Conservation (phyloP, 1,140 invertebrate genomes). For the Listronotus bonariensis region DNA sequence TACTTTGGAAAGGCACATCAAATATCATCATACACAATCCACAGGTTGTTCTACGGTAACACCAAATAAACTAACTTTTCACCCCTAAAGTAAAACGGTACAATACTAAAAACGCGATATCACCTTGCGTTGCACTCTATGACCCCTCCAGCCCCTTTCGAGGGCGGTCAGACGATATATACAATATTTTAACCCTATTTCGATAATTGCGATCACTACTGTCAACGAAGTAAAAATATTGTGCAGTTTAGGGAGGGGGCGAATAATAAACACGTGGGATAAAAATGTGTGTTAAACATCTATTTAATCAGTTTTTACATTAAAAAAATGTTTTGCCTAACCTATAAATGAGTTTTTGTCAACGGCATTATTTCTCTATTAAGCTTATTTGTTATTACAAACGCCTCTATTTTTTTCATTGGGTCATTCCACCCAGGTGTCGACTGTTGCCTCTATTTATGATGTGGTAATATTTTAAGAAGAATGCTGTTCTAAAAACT, state of each 20-base stretch:
- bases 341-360: too few species aligned
- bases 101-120: conserved; percentile 30
- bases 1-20: conserved; percentile 8
- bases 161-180: conserved; percentile 24
- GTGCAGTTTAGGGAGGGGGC: conserved; percentile 4
- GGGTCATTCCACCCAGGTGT: too few species aligned
- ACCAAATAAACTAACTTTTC: conserved; percentile 17
- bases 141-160: conserved; percentile 18
- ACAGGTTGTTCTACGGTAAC: conserved; percentile 37
- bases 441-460: too few species aligned
- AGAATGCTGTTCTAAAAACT: too few species aligned
- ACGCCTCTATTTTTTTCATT: too few species aligned
- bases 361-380: too few species aligned
- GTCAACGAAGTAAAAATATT: conserved; percentile 3
- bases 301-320: too few species aligned
- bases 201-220: conserved; percentile 24
- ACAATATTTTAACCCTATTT: conserved; percentile 32
- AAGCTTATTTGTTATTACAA: too few species aligned
- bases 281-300: too few species aligned
- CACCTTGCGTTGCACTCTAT: conserved; percentile 17
- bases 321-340: too few species aligned
- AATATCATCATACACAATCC: conserved; percentile 5
- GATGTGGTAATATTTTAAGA: too few species aligned
- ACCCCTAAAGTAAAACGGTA: conserved; percentile 28
- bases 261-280: too few species aligned